Conservation (phyloP, 2,888 invertebrate genomes). For the Lasioglossum marginatum region DNA sequence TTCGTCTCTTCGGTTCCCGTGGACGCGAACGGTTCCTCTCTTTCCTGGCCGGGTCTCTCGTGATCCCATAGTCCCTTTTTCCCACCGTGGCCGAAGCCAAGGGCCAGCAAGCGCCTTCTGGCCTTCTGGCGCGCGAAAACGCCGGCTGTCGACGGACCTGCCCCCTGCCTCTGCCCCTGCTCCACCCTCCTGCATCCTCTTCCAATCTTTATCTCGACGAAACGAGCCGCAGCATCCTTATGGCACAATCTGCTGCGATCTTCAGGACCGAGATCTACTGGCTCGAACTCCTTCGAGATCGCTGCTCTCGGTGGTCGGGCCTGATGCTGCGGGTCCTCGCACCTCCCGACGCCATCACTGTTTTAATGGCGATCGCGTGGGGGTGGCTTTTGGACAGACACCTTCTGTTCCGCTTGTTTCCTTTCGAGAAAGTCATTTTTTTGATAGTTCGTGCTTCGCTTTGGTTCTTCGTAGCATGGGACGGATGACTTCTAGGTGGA, state of each 20-base stretch:
- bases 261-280: constrained; percentile 26
- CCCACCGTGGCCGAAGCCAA: constrained; percentile 18
- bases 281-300: neutral
- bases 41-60: neutral
- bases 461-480: too few species aligned
- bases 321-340: neutral
- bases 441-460: too few species aligned
- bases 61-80: constrained; percentile 7
- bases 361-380: neutral
- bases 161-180: neutral
- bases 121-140: constrained; percentile 49
- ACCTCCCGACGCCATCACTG: too few species aligned
- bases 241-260: constrained; percentile 63
- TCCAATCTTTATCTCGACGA: constrained; percentile 39
- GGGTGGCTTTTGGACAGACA: neutral
- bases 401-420: too few species aligned
- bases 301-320: neutral
- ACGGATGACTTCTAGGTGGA: too few species aligned
- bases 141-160: constrained; percentile 47
- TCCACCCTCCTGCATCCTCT: constrained; percentile 29
- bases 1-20: neutral
- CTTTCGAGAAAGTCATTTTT: too few species aligned
- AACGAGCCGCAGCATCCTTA: constrained; percentile 49
- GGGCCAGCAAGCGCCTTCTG: constrained; percentile 3
- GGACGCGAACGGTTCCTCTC: neutral